Base-by-base conservation (phyloP, 2,888 invertebrate species). In the Apamea crenata region DNA sequence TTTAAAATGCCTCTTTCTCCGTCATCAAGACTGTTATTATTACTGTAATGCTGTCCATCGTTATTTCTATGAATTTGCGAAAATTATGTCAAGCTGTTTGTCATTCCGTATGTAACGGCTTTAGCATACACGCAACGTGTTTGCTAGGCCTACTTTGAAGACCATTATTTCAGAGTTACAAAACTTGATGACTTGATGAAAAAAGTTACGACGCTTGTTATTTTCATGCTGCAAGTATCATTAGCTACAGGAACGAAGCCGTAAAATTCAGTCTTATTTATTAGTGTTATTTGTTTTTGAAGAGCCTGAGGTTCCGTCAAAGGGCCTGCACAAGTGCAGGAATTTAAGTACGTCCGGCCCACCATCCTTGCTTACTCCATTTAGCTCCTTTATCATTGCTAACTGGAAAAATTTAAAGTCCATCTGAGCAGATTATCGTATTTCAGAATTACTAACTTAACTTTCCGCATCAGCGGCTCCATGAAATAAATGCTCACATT, bases 61-160 rank as follows among this genome's bases (percentile, higher is more conserved):
- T 68, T 18, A 86, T 50, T 86, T 83, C 87, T 77, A 56, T 83
- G 83, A 86, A 86, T 66, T 86, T 68, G 72, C 83, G 6, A 82
- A 83, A 86, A 82, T 83, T 47, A 83, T 83, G 83, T 83, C 86
- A 82, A 86, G 10, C 56, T 29, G 53, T 73, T 82, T 82, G 82
- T 70, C 83, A 75, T 86, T 72, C 82, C 74, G 47, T 73, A n/a
- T 69, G 65, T 86, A 83, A 86, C 87, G 86, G 87, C 59, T 72
- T 56, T 68, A n/a, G 16, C 56, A 29, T 16, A 56, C 61, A 71
- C 66, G 86, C 67, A 50, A 75, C 71, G 63, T 68, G 8, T 71
- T 61, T 56, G 36, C n/a, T 80, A 47, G 36, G 47, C 71, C 61
- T 68, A 85, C 67, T 85, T 74, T 53, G 18, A 25, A 25, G 5